These are phyloP conservation scores for Macrophya alboannulata DNA, from an alignment of 2,888 invertebrate genomes.

Conservation along the genomic window DNA sequence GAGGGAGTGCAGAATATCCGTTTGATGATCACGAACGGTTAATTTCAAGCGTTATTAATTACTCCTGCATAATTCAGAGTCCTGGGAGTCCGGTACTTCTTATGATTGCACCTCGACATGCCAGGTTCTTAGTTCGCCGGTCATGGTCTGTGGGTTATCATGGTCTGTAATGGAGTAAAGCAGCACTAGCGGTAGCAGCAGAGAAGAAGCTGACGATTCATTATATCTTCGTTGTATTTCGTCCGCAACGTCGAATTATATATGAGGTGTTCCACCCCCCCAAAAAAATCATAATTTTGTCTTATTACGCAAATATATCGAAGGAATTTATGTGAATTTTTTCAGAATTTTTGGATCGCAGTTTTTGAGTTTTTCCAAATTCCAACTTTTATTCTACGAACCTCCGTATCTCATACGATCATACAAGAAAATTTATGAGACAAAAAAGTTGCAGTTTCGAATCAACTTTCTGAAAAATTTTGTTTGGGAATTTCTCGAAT, in stretches of 20 bases:
- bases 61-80: constrained; percentile 17
- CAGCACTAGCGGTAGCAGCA: background rate
- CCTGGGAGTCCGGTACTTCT: constrained; percentile 6
- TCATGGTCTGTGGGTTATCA: background rate
- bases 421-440: too few relatives aligned
- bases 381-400: too few relatives aligned
- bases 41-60: background rate
- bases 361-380: too few relatives aligned
- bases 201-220: constrained; percentile 1
- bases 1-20: background rate
- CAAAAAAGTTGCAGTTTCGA: too few relatives aligned
- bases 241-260: background rate
- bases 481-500: too few relatives aligned
- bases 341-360: too few relatives aligned
- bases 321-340: too few relatives aligned
- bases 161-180: background rate
- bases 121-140: background rate
- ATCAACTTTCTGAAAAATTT: too few relatives aligned
- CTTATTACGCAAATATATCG: too few relatives aligned
- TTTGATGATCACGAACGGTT: background rate
- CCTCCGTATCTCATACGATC: too few relatives aligned
- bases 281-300: too few relatives aligned
- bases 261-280: too few relatives aligned
- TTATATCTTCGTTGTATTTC: background rate
- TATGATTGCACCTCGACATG: constrained; percentile 17